Conservation (phyloP, 2,797 vertebrate species). For the Falco columbarius region DNA sequence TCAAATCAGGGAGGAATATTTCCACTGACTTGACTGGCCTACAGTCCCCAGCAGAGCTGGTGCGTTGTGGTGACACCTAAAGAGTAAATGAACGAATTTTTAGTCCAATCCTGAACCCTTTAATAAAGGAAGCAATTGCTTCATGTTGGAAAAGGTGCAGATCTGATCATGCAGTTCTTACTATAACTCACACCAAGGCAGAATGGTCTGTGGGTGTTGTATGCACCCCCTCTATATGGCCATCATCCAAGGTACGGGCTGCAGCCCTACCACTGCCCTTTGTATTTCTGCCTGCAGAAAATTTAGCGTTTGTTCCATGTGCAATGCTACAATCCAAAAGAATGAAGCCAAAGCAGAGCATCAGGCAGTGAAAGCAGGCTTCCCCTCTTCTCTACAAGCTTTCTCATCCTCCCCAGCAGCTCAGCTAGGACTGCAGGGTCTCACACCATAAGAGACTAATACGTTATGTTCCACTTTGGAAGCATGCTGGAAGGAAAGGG, state of each 20-base stretch:
- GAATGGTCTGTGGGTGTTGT: background rate
- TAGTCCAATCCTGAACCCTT: background rate
- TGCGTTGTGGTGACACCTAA: background rate
- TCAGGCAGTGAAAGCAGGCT: background rate
- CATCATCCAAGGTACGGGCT: background rate
- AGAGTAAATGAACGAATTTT: background rate
- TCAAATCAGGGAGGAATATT: background rate
- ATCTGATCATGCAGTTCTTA: rapidly evolving
- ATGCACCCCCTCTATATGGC: background rate
- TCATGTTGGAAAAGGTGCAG: background rate
- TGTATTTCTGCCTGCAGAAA: background rate
- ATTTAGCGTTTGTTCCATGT: background rate
- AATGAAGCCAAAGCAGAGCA: background rate
- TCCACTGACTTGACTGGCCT: background rate
- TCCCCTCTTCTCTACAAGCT: background rate
- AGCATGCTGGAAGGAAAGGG: background rate
- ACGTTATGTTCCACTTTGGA: background rate
- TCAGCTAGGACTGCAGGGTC: background rate
- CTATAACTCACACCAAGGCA: rapidly evolving
- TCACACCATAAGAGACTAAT: rapidly evolving
- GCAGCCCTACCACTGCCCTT: background rate
- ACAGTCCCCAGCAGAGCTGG: background rate
- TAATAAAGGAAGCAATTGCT: background rate
- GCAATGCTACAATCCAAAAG: background rate
- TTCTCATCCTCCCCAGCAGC: background rate